These are phyloP conservation scores for Drosophila bocki DNA, from an alignment of 1,140 invertebrate genomes.

Conservation along the genomic window DNA sequence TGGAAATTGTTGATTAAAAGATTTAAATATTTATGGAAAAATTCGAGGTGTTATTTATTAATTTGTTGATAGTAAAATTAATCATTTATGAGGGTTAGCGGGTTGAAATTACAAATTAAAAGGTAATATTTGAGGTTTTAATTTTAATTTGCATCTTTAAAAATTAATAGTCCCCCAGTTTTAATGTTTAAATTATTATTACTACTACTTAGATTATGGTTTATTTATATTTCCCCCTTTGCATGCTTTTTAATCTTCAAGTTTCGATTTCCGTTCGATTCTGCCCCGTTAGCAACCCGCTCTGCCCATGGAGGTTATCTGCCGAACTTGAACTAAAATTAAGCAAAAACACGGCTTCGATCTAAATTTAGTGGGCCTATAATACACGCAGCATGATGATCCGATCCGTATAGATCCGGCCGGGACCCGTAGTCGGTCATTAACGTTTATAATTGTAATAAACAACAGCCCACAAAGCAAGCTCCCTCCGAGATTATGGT, in stretches of 20 bases:
- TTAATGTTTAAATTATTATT: neutral
- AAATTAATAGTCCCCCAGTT: neutral
- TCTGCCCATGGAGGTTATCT: slow-evolving; percentile 36
- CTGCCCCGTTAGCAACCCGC: slow-evolving; percentile 25
- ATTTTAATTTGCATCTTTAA: neutral
- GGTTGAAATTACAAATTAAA: neutral
- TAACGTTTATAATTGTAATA: slow-evolving; percentile 59
- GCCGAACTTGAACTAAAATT: slow-evolving; percentile 50
- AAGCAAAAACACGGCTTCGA: slow-evolving; percentile 21
- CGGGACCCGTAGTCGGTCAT: slow-evolving; percentile 28
- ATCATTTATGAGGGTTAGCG: neutral
- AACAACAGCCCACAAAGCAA: slow-evolving; percentile 46
- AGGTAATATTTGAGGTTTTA: neutral
- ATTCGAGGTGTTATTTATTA: neutral
- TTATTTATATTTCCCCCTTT: neutral
- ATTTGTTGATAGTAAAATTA: neutral
- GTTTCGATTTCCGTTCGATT: slow-evolving; percentile 46
- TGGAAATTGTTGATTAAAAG: slow-evolving; percentile 16
- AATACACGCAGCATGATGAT: slow-evolving; percentile 38
- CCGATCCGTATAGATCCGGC: slow-evolving; percentile 16
- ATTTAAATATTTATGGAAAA: slow-evolving; percentile 20
- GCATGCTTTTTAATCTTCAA: slow-evolving; percentile 25
- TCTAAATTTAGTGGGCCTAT: slow-evolving; percentile 43
- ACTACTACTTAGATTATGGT: neutral
- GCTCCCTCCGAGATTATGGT: slow-evolving; percentile 30